Evolutionary conservation across 2,797 vertebrate species (phyloP).

Genomic region (Gymnopithys bicolor): DNA sequence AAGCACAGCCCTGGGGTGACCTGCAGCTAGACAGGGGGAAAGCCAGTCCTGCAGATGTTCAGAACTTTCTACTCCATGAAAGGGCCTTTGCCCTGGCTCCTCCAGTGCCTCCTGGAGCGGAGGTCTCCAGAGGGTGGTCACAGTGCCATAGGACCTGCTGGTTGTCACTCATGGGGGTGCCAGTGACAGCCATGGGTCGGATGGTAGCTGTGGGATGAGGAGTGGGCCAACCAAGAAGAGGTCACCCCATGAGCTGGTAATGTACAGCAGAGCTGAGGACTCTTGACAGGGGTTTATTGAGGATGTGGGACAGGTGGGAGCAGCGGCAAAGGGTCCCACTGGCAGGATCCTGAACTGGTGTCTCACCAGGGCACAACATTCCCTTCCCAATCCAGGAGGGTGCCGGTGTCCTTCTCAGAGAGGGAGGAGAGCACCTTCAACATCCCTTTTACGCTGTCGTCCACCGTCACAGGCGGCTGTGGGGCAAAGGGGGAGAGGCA

Average conservation of each 20-base stretch:
- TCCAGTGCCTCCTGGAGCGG: background rate
- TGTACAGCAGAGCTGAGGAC: background rate
- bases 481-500: background rate
- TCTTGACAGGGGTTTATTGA: background rate
- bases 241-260: background rate
- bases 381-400: conserved; percentile 35
- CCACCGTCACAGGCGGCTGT: background rate
- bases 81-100: background rate
- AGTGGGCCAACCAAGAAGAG: background rate
- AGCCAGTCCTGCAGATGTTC: background rate
- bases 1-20: background rate
- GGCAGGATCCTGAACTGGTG: rapidly evolving
- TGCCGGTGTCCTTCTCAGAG: background rate
- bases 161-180: background rate
- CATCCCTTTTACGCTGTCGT: conserved; percentile 1
- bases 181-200: rapidly evolving
- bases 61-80: background rate
- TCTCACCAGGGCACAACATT: background rate
- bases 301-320: background rate
- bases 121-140: background rate
- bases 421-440: conserved; percentile 15
- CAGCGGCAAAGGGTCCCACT: background rate
- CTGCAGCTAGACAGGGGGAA: background rate
- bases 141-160: background rate
- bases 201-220: background rate